Evolutionary conservation across 2,797 vertebrate species (phyloP), one percentile per base, ranked within the genome.

Genomic region (Peromyscus attwateri): DNA sequence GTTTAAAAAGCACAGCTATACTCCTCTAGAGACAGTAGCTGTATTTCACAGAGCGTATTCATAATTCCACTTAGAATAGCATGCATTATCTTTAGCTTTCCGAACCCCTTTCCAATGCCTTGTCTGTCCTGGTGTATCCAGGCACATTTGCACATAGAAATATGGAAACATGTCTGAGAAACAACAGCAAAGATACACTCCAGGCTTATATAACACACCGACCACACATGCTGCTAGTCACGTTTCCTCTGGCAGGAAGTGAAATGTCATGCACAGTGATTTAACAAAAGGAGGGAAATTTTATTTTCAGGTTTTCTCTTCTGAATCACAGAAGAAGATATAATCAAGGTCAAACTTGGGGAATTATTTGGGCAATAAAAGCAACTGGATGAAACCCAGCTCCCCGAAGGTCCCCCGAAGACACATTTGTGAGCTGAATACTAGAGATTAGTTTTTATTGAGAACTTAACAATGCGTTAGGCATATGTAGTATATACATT

Each of bases 161-260:
- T n/a, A 92, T n/a, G 43, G 95, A 97, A 91, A 89, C 55, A 43
- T 46, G 37, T 40, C 83, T 92, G 52, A 34, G 73, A 96, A 92
- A 29, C 60, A 82, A 19, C 8, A 43, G 68, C 37, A 37, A 76
- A 76, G 62, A 91, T 9, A 34, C 9, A 46, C 70, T 29, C 21
- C 2, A 66, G 66, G 60, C 62, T 91, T 80, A n/a, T 16, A 11
- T 57, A 91, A 94, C 23, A 57, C 8, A 0, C 49, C 21, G 23
- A 5, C 7, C 66, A 57, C 19, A 40, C 0, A 1, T 9, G 4
- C 27, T 34, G 10, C 84, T 27, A 57, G 71, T 31, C 46, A 83
- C 21, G 62, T 90, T 91, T 66, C 60, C 23, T 73, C 57, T 19
- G 31, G n/a, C 46, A 93, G 68, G 40, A 95, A 82, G 17, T 6